These are phyloP conservation scores for Corythaixoides concolor DNA, from an alignment of 2,113 vertebrate genomes.

Conservation along the genomic window DNA sequence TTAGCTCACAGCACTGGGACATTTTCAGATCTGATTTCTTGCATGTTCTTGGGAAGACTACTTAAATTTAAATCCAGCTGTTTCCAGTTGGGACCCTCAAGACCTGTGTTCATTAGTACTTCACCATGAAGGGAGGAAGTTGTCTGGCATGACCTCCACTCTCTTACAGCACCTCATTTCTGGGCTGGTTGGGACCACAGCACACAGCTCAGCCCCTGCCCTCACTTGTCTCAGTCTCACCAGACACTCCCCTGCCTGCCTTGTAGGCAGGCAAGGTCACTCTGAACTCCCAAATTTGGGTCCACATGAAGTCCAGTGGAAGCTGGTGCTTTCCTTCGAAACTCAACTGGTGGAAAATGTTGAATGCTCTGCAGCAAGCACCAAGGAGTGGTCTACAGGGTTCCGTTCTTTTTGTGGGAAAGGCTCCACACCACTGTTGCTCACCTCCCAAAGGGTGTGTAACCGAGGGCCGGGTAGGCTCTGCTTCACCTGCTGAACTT, in stretches of 20 bases:
- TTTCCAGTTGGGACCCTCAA: background rate
- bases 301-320: background rate
- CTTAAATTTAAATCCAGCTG: background rate
- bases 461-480: background rate
- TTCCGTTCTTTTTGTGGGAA: background rate
- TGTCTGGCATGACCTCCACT: background rate
- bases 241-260: background rate
- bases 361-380: background rate
- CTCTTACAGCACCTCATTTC: background rate
- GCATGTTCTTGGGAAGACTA: background rate
- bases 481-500: slow-evolving; percentile 32
- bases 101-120: rapidly evolving
- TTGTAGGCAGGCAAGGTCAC: background rate
- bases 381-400: background rate
- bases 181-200: rapidly evolving
- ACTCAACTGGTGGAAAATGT: background rate
- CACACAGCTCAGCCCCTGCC: background rate
- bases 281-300: background rate
- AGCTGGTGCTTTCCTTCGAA: background rate
- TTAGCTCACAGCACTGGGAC: background rate
- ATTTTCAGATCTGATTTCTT: background rate
- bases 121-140: background rate
- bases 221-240: background rate
- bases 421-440: background rate
- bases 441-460: background rate